These are phyloP conservation scores for Narcine bancroftii DNA, from an alignment of 2,113 vertebrate genomes.

Conservation along the genomic window DNA sequence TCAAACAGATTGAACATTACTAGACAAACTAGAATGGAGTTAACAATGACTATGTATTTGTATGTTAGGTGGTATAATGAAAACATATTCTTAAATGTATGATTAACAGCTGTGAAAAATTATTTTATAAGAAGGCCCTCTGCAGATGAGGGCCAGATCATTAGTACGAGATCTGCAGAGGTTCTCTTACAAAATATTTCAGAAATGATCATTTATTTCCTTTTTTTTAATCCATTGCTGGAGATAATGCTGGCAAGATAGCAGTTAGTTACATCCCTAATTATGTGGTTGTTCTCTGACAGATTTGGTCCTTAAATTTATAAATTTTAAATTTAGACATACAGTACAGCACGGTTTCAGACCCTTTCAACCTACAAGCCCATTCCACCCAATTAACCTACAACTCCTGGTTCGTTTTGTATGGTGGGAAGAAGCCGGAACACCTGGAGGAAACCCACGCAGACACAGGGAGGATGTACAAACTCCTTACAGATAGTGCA, in stretches of 20 bases:
- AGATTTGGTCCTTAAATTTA: too few relatives aligned
- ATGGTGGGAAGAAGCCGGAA: too few relatives aligned
- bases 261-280: background rate
- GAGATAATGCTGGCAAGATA: background rate
- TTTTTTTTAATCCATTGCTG: background rate
- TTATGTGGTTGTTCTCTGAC: too few relatives aligned
- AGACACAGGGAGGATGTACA: too few relatives aligned
- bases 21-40: background rate
- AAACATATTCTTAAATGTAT: slow-evolving; percentile 4
- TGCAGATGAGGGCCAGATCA: background rate
- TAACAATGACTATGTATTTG: background rate
- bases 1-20: background rate
- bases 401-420: too few relatives aligned
- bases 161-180: background rate
- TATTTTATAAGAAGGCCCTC: background rate
- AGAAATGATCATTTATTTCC: background rate
- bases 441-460: too few relatives aligned
- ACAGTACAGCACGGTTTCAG: too few relatives aligned
- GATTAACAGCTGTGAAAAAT: background rate
- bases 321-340: too few relatives aligned
- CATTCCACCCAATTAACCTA: too few relatives aligned
- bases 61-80: background rate
- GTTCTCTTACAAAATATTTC: background rate
- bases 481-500: too few relatives aligned
- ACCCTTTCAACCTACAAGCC: too few relatives aligned